Evolutionary conservation across 92 coral and sea anemone species (phyloP).

Genomic region (Palythoa grandiflora): DNA sequence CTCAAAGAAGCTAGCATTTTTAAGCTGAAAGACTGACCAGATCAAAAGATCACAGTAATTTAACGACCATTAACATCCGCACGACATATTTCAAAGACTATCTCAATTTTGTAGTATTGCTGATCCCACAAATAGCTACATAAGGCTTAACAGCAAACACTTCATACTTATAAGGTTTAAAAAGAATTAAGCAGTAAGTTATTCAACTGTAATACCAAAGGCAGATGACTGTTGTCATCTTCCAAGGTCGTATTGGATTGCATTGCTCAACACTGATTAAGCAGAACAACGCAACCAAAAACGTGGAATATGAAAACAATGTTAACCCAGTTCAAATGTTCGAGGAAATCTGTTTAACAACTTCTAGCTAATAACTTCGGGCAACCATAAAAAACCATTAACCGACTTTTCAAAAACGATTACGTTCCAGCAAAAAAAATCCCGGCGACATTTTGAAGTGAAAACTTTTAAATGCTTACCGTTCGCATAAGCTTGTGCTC

Average conservation of each 20-base stretch:
- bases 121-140: neutral
- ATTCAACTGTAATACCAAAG: neutral
- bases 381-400: neutral
- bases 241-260: neutral
- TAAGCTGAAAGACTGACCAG: constrained; percentile 1
- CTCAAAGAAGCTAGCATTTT: neutral
- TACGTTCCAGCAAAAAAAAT: neutral
- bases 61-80: neutral
- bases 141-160: neutral
- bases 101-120: neutral
- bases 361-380: neutral
- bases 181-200: neutral
- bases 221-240: neutral
- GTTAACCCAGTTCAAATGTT: neutral
- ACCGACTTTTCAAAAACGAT: neutral
- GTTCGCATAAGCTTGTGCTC: constrained; percentile 47
- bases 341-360: neutral
- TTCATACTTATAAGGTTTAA: neutral
- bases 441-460: constrained; percentile 8
- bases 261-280: constrained; percentile 38
- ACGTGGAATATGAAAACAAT: neutral
- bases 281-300: neutral
- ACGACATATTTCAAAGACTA: neutral
- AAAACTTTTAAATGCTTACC: constrained; percentile 19
- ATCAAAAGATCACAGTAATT: constrained; percentile 30